These are phyloP conservation scores for Epinephelus moara DNA, from an alignment of 2,113 vertebrate genomes.

Conservation along the genomic window DNA sequence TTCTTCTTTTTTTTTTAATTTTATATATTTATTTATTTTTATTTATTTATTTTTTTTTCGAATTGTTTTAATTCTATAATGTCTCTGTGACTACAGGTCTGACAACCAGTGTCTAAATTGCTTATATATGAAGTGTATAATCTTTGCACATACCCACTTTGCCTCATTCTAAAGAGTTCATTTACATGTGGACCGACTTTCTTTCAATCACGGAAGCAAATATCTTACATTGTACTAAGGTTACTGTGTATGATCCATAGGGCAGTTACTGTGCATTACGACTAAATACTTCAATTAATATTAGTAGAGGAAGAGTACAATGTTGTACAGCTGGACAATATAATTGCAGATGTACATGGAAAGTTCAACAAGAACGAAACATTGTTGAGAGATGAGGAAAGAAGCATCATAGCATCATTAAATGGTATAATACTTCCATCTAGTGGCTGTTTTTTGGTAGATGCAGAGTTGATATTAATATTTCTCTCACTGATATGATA, in stretches of 20 bases:
- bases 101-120: background rate
- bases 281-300: background rate
- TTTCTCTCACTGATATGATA: background rate
- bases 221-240: too few species aligned
- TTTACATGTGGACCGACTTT: background rate
- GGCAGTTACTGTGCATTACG: background rate
- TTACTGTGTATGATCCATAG: background rate
- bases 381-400: background rate
- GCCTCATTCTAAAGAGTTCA: background rate
- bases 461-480: background rate
- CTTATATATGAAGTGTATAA: background rate
- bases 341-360: background rate
- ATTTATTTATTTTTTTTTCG: too few species aligned
- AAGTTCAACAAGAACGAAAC: background rate
- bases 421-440: conserved; percentile 34
- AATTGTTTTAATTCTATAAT: background rate
- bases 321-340: background rate
- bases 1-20: background rate
- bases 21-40: background rate
- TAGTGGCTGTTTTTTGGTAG: conserved; percentile 9
- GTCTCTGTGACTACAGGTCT: background rate
- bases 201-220: background rate
- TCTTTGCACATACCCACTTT: background rate
- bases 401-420: background rate
- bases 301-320: background rate